Percentiles rank a stretch among this genome's conserved stretches.
These are phyloP conservation scores for Azemiops feae DNA, from an alignment of 2,113 vertebrate genomes.

Conservation along the genomic window DNA sequence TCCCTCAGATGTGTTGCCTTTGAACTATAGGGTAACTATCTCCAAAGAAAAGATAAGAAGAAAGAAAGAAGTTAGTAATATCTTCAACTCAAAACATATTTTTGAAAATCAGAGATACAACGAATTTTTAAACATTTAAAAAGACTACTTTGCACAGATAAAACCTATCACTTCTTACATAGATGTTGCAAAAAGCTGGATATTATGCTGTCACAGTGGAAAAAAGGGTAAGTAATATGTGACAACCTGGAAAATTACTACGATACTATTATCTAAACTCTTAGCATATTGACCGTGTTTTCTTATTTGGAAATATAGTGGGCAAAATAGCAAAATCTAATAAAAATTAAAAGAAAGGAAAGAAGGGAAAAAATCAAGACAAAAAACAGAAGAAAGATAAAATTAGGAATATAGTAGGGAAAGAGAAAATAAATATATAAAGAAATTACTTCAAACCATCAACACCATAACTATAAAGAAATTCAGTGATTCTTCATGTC, in stretches of 20 bases:
- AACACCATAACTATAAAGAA: neutral
- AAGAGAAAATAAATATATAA: neutral
- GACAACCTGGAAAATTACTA: neutral
- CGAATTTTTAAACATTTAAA: neutral
- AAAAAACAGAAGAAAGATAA: neutral
- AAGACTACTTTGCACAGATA: neutral
- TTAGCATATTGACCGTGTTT: neutral
- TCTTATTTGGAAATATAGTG: neutral
- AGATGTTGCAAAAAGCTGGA: neutral
- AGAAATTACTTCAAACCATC: neutral
- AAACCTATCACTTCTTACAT: neutral
- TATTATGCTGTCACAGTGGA: neutral
- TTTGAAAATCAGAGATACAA: neutral
- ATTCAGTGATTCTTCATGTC: neutral
- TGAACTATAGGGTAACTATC: neutral
- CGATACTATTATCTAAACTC: neutral
- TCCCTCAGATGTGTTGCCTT: neutral
- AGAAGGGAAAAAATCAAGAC: too few species aligned
- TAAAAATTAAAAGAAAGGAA: neutral
- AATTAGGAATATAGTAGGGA: neutral
- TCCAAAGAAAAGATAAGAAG: neutral
- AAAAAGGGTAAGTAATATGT: neutral
- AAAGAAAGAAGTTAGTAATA: neutral
- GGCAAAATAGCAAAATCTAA: neutral
- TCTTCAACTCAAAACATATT: neutral